These are phyloP conservation scores for Prionailurus viverrinus DNA, from an alignment of 2,113 vertebrate species.

Conservation along the genomic window DNA sequence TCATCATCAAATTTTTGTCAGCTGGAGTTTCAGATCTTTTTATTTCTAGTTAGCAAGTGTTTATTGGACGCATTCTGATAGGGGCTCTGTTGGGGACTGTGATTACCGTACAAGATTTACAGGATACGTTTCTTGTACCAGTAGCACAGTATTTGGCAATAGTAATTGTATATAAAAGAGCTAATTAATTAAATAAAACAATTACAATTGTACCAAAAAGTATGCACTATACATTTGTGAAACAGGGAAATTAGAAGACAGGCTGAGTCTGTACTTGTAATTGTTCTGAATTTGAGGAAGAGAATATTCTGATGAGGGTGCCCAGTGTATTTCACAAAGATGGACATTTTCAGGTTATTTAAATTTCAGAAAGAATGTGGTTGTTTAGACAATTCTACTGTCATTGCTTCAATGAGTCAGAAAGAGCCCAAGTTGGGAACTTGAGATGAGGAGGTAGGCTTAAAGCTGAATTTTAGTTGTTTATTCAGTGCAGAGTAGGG, in stretches of 20 bases:
- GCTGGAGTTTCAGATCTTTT: not conserved
- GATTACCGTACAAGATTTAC: not conserved
- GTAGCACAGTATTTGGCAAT: not conserved
- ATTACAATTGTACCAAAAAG: not conserved
- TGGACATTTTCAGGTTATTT: not conserved
- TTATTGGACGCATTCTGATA: not conserved
- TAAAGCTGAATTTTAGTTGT: not conserved
- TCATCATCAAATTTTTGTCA: not conserved
- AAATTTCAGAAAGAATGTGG: slow-evolving; percentile 1
- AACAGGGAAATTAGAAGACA: not conserved
- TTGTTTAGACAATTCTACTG: not conserved
- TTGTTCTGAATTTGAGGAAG: not conserved
- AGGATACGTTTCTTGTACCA: not conserved
- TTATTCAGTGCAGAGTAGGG: not conserved
- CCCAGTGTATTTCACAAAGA: not conserved
- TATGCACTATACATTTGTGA: not conserved
- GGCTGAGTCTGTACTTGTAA: not conserved
- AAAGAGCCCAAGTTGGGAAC: not conserved
- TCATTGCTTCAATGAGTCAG: not conserved
- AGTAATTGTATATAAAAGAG: not conserved
- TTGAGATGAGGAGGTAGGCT: not conserved
- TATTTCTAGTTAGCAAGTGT: not conserved
- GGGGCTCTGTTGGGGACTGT: not conserved
- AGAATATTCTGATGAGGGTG: not conserved
- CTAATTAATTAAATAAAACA: not conserved